Evolutionary conservation across 2,113 vertebrate genomes (phyloP).

Genomic region (Meleagris gallopavo): DNA sequence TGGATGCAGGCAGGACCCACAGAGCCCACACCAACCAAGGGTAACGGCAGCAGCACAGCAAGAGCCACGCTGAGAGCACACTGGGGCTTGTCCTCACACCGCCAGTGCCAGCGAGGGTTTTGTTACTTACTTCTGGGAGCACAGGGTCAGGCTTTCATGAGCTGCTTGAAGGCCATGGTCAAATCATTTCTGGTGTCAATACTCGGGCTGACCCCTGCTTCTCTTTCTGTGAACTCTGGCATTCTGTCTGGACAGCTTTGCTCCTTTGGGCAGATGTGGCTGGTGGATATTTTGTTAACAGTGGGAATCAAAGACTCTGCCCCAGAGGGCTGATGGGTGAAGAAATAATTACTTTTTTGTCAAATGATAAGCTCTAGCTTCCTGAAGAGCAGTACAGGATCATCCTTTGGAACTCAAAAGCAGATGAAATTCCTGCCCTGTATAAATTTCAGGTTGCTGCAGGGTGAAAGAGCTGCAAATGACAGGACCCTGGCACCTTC

Average conservation of each 20-base stretch:
- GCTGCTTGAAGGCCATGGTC: background rate
- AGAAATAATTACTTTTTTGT: slow-evolving; percentile 9
- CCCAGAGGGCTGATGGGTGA: background rate
- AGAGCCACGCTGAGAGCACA: accelerated
- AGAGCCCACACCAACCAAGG: background rate
- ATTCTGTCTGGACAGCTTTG: background rate
- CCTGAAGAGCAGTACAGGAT: background rate
- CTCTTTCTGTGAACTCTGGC: background rate
- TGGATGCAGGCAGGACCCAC: background rate
- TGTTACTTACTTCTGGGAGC: background rate
- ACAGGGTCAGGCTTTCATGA: background rate
- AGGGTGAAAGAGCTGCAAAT: background rate
- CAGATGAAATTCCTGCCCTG: background rate
- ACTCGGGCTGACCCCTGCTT: background rate
- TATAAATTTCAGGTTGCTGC: background rate
- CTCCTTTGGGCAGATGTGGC: background rate
- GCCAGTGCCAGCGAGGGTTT: accelerated
- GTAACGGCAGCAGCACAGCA: background rate
- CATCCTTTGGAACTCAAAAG: background rate
- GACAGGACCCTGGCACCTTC: slow-evolving; percentile 14
- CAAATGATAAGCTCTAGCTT: background rate
- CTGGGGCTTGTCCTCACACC: background rate
- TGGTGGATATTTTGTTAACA: background rate
- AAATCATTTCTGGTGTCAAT: background rate
- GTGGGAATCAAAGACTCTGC: background rate